Evolutionary conservation across 2,797 vertebrate species (phyloP).

Genomic region (Brachyrhaphis roseni): DNA sequence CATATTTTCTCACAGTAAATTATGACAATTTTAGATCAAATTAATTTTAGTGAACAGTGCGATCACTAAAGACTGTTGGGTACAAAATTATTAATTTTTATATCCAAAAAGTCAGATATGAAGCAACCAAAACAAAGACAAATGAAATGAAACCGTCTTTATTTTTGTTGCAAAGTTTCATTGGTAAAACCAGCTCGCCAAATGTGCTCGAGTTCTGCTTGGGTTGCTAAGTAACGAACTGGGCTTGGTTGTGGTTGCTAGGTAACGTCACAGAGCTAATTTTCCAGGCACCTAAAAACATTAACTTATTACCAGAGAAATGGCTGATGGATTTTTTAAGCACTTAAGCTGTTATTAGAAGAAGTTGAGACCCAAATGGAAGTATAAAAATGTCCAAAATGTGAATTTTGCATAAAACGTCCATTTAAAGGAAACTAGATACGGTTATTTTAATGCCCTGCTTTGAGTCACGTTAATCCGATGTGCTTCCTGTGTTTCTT

Average conservation of each 20-base stretch:
- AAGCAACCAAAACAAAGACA: neutral
- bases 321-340: too few species aligned
- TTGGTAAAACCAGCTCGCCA: too few species aligned
- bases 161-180: neutral
- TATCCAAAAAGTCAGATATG: neutral
- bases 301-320: too few species aligned
- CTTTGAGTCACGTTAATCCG: neutral
- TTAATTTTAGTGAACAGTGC: neutral
- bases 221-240: too few species aligned
- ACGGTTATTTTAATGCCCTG: neutral
- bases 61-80: neutral
- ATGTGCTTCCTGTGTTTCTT: slow-evolving; percentile 19
- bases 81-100: neutral
- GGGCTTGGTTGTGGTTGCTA: too few species aligned
- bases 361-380: too few species aligned
- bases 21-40: neutral
- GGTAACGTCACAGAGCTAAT: too few species aligned
- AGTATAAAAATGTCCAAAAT: too few species aligned
- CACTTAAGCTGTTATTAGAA: too few species aligned
- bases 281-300: too few species aligned
- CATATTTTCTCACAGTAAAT: neutral
- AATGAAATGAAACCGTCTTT: neutral
- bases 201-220: too few species aligned
- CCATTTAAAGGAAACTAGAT: neutral
- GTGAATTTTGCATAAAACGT: too few species aligned